Evolutionary conservation across 2,888 invertebrate species (phyloP), one percentile per base, ranked within the genome.

Genomic region (Hemaris fuciformis): DNA sequence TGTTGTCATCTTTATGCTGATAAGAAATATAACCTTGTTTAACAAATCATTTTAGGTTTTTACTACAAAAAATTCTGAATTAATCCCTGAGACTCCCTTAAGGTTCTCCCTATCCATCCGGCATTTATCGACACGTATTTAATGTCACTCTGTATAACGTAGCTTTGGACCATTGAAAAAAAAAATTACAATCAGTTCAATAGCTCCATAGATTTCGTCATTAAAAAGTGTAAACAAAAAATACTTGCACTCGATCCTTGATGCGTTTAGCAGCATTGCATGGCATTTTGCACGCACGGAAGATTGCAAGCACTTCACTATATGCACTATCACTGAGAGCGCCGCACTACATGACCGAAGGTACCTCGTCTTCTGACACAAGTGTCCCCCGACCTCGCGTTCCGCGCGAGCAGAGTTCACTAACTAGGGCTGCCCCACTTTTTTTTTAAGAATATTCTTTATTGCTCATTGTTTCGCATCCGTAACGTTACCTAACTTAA

Each of bases 231-330:
- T 15, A 60, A 59, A 63, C n/a, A 53, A 64, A 61, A 65, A 77
- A 88, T 91, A 91, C 91, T 92, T 91, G 90, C 92, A 92, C 82
- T 82, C 87, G 80, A 75, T 83, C 80, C 71, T 87, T 89, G 71
- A 91, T 75, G 60, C 87, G 80, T 68, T 76, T 74, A 56, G 85
- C 81, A 65, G 87, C 83, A 62, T 84, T 82, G 78, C 92, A 92
- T 82, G 89, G 91, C 91, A 92, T 92, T 71, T 45, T 38, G 18
- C 18, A 46, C 34, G 8, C 18, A 5, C 15, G n/a, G 6, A 18
- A 45, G 15, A 6, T 20, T 1, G 22, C 31, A 5, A 38, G 25
- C 27, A 27, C 34, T 15, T 15, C 41, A 23, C 38, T 41, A 18
- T 23, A 48, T 8, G 25, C 46, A 38, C 22, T 34, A 59, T 18